phyloP scores from a whole-genome alignment of 2,113 vertebrate species.

The Heloderma charlesbogerti region DNA sequence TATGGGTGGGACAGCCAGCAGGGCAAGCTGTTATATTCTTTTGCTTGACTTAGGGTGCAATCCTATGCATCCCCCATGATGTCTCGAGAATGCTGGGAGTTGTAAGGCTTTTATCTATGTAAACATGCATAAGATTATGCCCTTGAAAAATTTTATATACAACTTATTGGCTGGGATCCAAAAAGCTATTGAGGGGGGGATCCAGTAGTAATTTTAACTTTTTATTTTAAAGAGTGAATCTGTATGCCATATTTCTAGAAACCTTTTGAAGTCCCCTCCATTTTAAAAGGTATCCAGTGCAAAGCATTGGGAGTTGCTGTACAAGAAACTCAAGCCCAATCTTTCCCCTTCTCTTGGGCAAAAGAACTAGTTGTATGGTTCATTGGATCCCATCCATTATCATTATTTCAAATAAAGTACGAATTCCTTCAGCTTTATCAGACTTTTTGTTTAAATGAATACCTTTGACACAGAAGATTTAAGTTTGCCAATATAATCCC shows the following conservation, averaged over 20 bases:
- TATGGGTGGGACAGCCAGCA: neutral
- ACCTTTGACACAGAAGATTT: constrained; percentile 95
- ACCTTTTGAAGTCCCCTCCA: neutral
- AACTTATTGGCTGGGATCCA: neutral
- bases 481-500: constrained; percentile 96
- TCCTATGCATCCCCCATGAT: too few relatives aligned
- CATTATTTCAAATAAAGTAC: constrained; percentile 23
- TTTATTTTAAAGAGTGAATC: neutral
- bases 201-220: neutral
- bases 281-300: neutral
- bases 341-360: neutral
- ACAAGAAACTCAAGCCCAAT: neutral
- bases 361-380: neutral
- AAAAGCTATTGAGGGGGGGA: neutral
- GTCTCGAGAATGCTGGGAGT: too few relatives aligned
- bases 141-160: neutral
- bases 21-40: neutral
- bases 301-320: neutral
- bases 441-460: constrained; percentile 60
- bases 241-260: neutral
- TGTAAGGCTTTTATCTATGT: too few relatives aligned
- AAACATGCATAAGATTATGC: too few relatives aligned
- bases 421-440: constrained; percentile 34
- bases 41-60: neutral
- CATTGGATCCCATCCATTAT: neutral